Base-by-base conservation (phyloP, 2,113 vertebrate genomes). In the Xenopus borealis region DNA sequence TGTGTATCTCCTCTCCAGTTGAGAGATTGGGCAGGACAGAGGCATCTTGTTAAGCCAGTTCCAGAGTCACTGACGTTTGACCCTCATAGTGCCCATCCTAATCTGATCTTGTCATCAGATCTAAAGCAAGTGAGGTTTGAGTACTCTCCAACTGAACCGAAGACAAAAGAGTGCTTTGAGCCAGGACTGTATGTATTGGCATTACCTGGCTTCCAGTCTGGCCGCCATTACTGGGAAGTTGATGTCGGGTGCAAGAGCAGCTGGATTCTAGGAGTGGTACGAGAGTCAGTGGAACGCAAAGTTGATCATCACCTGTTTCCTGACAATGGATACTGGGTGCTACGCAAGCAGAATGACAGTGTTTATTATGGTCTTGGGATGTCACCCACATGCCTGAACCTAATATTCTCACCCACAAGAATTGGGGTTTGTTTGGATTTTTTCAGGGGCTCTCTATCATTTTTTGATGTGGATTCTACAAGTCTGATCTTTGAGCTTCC, bases 231-330 rank as follows among this genome's bases (percentile, higher is more conserved):
- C 81, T 92, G 91, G 90, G 88, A 91, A 65, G 88, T 92, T 2
- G 85, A 68, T 69, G 89, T 91, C 1, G 80, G 77, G 0, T 0
- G 40, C 0, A 87, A 85, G 3, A 68, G 55, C 7, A 86, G 85
- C 62, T 96, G 95, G 95, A 89, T 89, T 0, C 67, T 96, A 0
- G 95, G 94, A 0, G 90, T 94, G 44, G 93, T 87, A 55, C 81
- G 69, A 5, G 92, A 92, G 10, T 92, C 91, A 0, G 90, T 93
- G 77, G 79, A 80, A 61, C 88, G 93, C 75, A 93, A 95, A 72
- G 91, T 78, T 27, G 3, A 10, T 2, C 67, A 78, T 18, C 19
- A 67, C 12, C 67, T 78, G 3, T 6, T 1, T 10, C 58, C 63
- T 2, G 12, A 20, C 30, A 75, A 71, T 45, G 75, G 71, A 0